Conservation (phyloP, 2,113 vertebrate genomes). For the Lamprologus callipterus region DNA sequence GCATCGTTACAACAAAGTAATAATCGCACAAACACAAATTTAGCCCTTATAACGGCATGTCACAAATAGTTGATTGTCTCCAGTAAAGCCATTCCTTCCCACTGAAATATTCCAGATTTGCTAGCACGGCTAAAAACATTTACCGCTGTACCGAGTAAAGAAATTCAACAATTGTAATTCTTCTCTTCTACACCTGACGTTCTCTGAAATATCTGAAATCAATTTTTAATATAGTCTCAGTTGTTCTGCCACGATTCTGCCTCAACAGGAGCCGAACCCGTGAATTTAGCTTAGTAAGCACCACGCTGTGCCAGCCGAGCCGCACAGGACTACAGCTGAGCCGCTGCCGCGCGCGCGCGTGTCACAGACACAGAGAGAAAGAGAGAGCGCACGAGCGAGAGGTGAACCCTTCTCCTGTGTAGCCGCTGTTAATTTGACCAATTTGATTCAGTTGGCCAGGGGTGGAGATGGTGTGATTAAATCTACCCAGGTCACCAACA, state of each 20-base stretch:
- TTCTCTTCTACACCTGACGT: not conserved
- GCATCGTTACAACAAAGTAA: not conserved
- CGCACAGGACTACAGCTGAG: conserved; percentile 23
- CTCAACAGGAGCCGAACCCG: conserved; percentile 5
- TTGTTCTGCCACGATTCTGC: not conserved
- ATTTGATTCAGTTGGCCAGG: conserved; percentile 72
- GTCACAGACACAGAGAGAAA: not conserved
- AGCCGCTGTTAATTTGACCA: conserved; percentile 70
- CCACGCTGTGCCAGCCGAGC: conserved; percentile 30
- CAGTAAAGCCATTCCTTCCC: not conserved
- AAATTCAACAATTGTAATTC: not conserved
- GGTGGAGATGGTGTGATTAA: conserved; percentile 70
- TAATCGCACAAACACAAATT: not conserved
- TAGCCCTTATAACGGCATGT: not conserved
- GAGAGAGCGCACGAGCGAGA: not conserved
- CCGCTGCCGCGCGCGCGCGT: not conserved
- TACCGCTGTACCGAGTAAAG: not conserved
- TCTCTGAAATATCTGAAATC: not conserved
- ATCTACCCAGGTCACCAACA: conserved; percentile 72
- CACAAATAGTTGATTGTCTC: not conserved
- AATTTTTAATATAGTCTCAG: not conserved
- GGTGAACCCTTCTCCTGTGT: conserved; percentile 46
- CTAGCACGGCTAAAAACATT: not conserved
- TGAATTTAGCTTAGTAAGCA: conserved; percentile 39
- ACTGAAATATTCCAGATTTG: not conserved